A percentile compares a stretch with the other conserved stretches of the same genome.
phyloP scores from a whole-genome alignment of 2,113 vertebrate genomes.

The Xenus cinereus region DNA sequence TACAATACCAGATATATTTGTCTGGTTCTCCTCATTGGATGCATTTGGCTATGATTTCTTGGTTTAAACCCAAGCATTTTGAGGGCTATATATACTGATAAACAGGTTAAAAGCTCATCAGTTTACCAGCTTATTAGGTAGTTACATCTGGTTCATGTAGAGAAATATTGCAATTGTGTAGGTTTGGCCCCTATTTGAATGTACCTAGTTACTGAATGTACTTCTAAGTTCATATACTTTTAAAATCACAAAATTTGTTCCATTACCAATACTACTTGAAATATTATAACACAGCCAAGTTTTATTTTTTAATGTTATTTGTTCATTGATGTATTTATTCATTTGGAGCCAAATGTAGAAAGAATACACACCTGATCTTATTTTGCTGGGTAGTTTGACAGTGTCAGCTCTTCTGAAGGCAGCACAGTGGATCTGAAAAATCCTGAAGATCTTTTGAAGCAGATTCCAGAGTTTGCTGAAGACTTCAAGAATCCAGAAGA shows the following conservation, averaged over 20 bases:
- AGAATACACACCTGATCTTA: background rate
- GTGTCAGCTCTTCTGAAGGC: slow-evolving; percentile 85
- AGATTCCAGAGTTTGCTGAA: slow-evolving; percentile 79
- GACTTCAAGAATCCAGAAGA: slow-evolving; percentile 85
- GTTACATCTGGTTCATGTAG: background rate
- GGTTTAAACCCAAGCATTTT: background rate
- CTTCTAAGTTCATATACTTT: background rate
- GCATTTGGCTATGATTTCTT: background rate
- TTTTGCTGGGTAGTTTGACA: slow-evolving; percentile 56
- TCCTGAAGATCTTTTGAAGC: slow-evolving; percentile 81
- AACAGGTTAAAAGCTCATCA: background rate
- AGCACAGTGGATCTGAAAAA: slow-evolving; percentile 90
- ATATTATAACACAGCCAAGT: background rate
- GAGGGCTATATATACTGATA: background rate
- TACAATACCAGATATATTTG: background rate
- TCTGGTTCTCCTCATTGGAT: background rate
- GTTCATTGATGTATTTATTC: background rate
- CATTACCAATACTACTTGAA: background rate
- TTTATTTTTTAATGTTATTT: background rate
- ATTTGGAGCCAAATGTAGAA: background rate
- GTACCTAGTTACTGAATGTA: background rate
- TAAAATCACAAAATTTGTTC: background rate
- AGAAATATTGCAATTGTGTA: background rate
- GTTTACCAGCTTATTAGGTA: slow-evolving; percentile 31
- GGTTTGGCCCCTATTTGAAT: slow-evolving; percentile 23